Evolutionary conservation across 2,888 invertebrate genomes (phyloP).

Genomic region (Tenthredo mesomela): DNA sequence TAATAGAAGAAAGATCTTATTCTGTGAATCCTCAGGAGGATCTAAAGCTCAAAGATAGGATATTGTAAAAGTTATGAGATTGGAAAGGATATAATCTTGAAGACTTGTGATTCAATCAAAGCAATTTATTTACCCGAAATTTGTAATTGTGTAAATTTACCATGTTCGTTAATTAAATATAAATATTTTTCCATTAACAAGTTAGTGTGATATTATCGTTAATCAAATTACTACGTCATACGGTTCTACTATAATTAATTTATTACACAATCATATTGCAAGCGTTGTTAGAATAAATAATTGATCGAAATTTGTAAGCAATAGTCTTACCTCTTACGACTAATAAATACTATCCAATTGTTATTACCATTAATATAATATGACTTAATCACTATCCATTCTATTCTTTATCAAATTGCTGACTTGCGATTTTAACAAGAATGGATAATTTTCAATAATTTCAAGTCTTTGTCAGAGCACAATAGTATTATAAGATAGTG

Average conservation of each 20-base stretch:
- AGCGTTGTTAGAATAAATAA: constrained; percentile 41
- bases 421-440: neutral
- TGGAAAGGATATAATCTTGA: neutral
- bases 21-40: neutral
- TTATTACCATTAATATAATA: constrained; percentile 18
- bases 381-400: neutral
- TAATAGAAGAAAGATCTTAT: neutral
- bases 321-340: constrained; percentile 16
- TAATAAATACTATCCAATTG: constrained; percentile 44
- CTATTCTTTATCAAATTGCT: neutral
- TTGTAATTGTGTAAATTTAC: neutral
- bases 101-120: neutral
- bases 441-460: neutral
- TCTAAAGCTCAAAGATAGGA: neutral
- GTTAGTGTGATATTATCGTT: constrained; percentile 21
- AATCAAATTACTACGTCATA: neutral
- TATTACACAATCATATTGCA: constrained; percentile 37
- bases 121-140: constrained; percentile 19
- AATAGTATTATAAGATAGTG: neutral
- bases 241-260: neutral
- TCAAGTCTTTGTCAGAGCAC: neutral
- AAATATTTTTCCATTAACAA: neutral
- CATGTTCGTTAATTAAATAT: neutral
- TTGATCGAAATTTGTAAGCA: constrained; percentile 36
- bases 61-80: neutral